phyloP scores from a whole-genome alignment of 2,888 invertebrate genomes.

The Microdon myrmicae region DNA sequence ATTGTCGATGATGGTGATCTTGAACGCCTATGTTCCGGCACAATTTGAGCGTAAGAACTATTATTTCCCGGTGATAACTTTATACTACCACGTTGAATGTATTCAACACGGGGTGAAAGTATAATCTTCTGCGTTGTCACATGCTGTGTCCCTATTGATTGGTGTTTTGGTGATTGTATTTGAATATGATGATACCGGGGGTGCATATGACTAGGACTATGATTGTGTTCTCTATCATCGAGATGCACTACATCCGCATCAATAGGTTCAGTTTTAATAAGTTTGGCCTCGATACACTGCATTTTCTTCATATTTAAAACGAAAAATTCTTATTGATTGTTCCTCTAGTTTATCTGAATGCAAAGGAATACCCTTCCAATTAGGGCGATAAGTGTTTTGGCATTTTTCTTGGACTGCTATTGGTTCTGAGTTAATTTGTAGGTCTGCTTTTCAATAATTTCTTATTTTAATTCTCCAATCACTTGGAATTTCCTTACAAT shows the following conservation, averaged over 20 bases:
- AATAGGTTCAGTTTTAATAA: constrained; percentile 64
- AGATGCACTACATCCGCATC: constrained; percentile 62
- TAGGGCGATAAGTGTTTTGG: too few relatives aligned
- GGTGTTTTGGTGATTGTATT: constrained; percentile 58
- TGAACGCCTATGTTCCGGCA: constrained; percentile 29
- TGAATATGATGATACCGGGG: constrained; percentile 62
- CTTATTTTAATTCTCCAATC: not conserved
- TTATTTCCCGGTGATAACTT: constrained; percentile 38
- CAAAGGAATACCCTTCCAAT: too few relatives aligned
- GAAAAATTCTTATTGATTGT: too few relatives aligned
- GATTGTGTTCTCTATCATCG: constrained; percentile 54
- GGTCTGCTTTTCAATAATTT: constrained; percentile 24
- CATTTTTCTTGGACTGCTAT: constrained; percentile 29
- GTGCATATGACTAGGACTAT: constrained; percentile 35
- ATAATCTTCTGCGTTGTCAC: constrained; percentile 60
- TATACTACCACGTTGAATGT: constrained; percentile 54
- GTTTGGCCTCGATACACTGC: constrained; percentile 63
- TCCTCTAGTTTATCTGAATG: too few relatives aligned
- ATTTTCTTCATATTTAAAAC: constrained; percentile 59
- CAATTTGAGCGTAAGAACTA: constrained; percentile 29
- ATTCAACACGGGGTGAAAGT: constrained; percentile 63
- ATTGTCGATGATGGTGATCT: constrained; percentile 45
- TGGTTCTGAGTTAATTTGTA: constrained; percentile 16
- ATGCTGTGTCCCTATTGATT: constrained; percentile 20
- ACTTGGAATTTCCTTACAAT: constrained; percentile 28